A percentile compares a stretch with the other conserved stretches of the same genome.
Conservation (phyloP, 2,113 vertebrate species). For the Triplophysa rosa region DNA sequence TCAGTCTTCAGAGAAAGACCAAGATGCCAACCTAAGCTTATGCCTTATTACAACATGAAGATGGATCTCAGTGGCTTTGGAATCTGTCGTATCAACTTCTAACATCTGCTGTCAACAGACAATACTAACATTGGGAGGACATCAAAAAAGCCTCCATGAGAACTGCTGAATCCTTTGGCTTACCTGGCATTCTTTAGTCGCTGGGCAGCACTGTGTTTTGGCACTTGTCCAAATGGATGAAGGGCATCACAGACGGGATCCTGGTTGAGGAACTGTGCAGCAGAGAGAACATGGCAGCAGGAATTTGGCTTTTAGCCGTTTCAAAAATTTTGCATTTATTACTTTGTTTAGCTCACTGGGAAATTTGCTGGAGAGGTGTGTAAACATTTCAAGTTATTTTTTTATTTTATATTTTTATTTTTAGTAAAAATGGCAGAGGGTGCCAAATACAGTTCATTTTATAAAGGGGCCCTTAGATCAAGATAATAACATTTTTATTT, state of each 20-base stretch:
- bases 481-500: too few relatives aligned
- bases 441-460: neutral
- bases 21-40: constrained; percentile 29
- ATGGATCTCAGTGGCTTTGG: constrained; percentile 41
- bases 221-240: constrained; percentile 41
- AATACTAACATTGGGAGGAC: constrained; percentile 30
- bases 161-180: neutral
- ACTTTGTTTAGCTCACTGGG: neutral
- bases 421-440: neutral
- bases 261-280: constrained; percentile 19
- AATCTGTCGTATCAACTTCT: constrained; percentile 41
- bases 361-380: neutral
- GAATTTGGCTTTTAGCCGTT: constrained; percentile 14
- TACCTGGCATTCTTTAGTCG: constrained; percentile 41
- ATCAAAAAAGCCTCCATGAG: constrained; percentile 44
- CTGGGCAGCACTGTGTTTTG: neutral
- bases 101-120: constrained; percentile 33
- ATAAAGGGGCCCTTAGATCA: too few relatives aligned
- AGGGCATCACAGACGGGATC: constrained; percentile 33
- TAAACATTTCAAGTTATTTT: neutral
- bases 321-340: constrained; percentile 19
- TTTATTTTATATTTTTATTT: neutral
- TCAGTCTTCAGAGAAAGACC: constrained; percentile 7
- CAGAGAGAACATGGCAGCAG: constrained; percentile 29
- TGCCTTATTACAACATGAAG: constrained; percentile 39